Conservation (phyloP, 2,888 invertebrate genomes). For the Pasiphila rectangulata region DNA sequence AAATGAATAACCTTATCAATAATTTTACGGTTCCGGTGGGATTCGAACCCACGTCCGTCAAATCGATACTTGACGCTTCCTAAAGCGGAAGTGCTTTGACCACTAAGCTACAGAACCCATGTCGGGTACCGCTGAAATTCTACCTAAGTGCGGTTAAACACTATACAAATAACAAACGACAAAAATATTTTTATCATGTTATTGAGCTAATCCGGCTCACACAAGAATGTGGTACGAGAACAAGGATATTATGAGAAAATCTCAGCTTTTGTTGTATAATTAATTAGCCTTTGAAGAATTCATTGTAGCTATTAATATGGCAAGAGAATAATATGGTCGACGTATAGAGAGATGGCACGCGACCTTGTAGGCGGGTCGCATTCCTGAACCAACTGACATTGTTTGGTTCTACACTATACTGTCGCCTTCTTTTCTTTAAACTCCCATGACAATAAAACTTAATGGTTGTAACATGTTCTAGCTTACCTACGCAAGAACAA, state of each 20-base stretch:
- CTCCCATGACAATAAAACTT: conserved; percentile 9
- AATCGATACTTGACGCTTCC: too few relatives aligned
- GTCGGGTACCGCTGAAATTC: too few relatives aligned
- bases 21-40: too few relatives aligned
- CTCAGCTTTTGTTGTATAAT: conserved; percentile 14
- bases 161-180: too few relatives aligned
- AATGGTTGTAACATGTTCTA: not conserved
- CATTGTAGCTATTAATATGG: conserved; percentile 35
- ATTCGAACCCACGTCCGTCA: too few relatives aligned
- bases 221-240: conserved; percentile 22
- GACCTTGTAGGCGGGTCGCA: conserved; percentile 77
- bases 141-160: too few relatives aligned
- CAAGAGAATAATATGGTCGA: conserved; percentile 40
- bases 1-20: too few relatives aligned
- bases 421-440: conserved; percentile 38
- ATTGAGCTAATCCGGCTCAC: conserved; percentile 12
- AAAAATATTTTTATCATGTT: conserved; percentile 14
- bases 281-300: conserved; percentile 21
- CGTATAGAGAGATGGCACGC: conserved; percentile 52
- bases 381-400: conserved; percentile 74
- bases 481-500: not conserved
- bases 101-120: too few relatives aligned
- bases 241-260: conserved; percentile 20
- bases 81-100: too few relatives aligned
- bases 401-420: conserved; percentile 48